A percentile compares a stretch with the other conserved stretches of the same genome.
phyloP scores from a whole-genome alignment of 2,888 invertebrate genomes.

The Phyllotreta cruciferae region DNA sequence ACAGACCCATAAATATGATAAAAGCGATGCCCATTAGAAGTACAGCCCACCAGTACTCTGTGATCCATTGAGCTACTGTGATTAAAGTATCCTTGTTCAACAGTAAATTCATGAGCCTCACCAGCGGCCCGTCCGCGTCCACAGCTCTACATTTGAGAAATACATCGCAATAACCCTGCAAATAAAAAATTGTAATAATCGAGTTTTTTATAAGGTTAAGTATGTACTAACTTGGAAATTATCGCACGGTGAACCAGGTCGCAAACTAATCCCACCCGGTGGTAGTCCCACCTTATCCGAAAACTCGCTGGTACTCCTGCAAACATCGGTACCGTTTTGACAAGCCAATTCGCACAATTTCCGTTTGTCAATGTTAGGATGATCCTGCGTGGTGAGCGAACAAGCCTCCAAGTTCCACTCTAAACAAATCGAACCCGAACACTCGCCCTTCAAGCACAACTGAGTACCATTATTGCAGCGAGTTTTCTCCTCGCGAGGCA shows the following conservation, averaged over 20 bases:
- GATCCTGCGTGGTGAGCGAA: slow-evolving; percentile 84
- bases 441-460: slow-evolving; percentile 88
- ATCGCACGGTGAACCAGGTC: slow-evolving; percentile 98
- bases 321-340: slow-evolving; percentile 82
- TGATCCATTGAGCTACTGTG: slow-evolving; percentile 92
- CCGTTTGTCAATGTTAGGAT: slow-evolving; percentile 79
- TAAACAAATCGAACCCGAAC: slow-evolving; percentile 93
- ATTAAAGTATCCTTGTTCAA: slow-evolving; percentile 89
- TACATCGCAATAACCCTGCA: slow-evolving; percentile 97
- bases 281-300: slow-evolving; percentile 76
- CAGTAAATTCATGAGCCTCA: slow-evolving; percentile 93
- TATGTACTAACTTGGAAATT: slow-evolving; percentile 88
- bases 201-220: neutral
- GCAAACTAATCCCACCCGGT: slow-evolving; percentile 81
- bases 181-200: slow-evolving; percentile 26
- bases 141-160: slow-evolving; percentile 98
- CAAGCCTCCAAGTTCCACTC: slow-evolving; percentile 95
- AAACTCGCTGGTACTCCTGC: slow-evolving; percentile 89
- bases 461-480: slow-evolving; percentile 93
- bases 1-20: slow-evolving; percentile 95
- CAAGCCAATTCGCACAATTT: slow-evolving; percentile 97
- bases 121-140: slow-evolving; percentile 97
- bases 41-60: slow-evolving; percentile 95
- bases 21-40: slow-evolving; percentile 89
- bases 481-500: slow-evolving; percentile 86